phyloP scores from a whole-genome alignment of 2,113 vertebrate species.

The Piprites chloris region DNA sequence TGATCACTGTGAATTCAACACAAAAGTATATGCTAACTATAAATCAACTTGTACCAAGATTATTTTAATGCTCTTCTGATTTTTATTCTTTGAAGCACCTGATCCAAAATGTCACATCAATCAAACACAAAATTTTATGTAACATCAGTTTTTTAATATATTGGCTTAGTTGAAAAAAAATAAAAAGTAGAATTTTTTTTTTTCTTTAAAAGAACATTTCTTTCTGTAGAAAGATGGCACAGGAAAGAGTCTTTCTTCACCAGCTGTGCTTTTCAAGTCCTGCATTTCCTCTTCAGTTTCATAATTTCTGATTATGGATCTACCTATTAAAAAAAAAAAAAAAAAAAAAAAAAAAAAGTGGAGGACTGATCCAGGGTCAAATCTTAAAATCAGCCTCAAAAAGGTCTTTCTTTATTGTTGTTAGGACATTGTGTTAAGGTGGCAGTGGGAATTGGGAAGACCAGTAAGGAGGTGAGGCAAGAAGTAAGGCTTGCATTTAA shows the following conservation, averaged over 20 bases:
- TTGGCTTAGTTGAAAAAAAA: not conserved
- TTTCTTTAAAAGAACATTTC: not conserved
- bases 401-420: not conserved
- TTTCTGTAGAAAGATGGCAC: not conserved
- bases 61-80: not conserved
- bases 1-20: not conserved
- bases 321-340: not conserved
- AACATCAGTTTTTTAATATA: not conserved
- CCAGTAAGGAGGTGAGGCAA: not conserved
- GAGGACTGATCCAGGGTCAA: not conserved
- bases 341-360: no score
- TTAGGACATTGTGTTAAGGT: not conserved
- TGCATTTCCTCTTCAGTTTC: not conserved
- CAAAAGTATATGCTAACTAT: not conserved
- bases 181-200: rapidly evolving
- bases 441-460: not conserved
- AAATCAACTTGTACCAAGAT: not conserved
- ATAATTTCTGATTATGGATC: not conserved
- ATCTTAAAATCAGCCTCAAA: not conserved
- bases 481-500: not conserved
- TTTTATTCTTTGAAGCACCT: not conserved
- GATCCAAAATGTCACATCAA: not conserved
- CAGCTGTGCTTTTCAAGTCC: not conserved
- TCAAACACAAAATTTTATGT: not conserved
- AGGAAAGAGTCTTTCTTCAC: not conserved